Base-by-base conservation (phyloP, 2,888 invertebrate species). In the Cyclophora albipunctata region DNA sequence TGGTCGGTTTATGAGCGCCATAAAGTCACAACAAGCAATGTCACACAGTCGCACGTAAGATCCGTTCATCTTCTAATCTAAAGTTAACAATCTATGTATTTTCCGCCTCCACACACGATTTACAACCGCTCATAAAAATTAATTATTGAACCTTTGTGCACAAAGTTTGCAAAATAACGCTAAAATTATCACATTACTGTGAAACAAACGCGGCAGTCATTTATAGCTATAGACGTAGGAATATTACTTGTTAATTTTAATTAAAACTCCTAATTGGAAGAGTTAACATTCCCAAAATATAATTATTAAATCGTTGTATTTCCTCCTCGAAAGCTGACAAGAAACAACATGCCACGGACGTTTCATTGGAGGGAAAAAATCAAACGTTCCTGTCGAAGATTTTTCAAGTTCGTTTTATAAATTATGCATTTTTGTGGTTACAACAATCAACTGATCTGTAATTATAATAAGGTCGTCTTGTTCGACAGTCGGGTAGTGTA, bases 361-460 rank as follows among this genome's bases (percentile, higher is more conserved):
- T 66, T 64, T 66, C 59, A 50, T 51, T 57, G 60, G 69, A 77
- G 20, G 20, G 5, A 37, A 83, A 80, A 83, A 75, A 54, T 52
- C 55, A 60, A 75, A 66, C 70, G 67, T 67, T 62, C 67, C 60
- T 69, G 69, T 69, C 64, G 60, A 51, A 63, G 69, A 71, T 72
- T 73, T 73, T 75, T 75, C 72, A 71, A 74, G 71, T 67, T 76
- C 69, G 20, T 78, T 81, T 75, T 78, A 85, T 87, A 84, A 81
- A 85, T 85, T 81, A 86, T 83, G 80, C 82, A 85, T 86, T 78
- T 60, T 81, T 77, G 81, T 76, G 77, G 72, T 67, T 75, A 71
- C 78, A 84, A 86, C 85, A 84, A 86, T 84, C 82, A 81, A 60
- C 82, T 81, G 72, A 86, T 86, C 79, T 86, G 85, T 84, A 81